These are phyloP conservation scores for Caenorhabditis wallacei DNA, from an alignment of 2,888 invertebrate species.

Conservation along the genomic window DNA sequence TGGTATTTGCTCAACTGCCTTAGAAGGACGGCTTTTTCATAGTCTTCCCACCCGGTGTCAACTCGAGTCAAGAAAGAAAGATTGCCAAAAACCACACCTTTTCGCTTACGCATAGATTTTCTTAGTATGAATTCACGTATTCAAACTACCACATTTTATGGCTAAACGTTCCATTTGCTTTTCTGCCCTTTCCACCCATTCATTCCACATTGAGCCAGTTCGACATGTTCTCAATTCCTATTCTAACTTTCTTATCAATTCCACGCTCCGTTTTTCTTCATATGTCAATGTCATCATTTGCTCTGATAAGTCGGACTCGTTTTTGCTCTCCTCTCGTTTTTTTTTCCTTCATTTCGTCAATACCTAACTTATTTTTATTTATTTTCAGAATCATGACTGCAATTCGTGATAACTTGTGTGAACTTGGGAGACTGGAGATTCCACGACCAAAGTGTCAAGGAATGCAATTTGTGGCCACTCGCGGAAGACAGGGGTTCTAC, in stretches of 20 bases:
- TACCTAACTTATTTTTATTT: not conserved
- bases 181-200: not conserved
- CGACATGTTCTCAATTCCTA: slow-evolving; percentile 18
- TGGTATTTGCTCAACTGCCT: slow-evolving; percentile 68
- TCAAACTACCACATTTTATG: slow-evolving; percentile 11
- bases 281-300: slow-evolving; percentile 24
- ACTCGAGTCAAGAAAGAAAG: slow-evolving; percentile 52
- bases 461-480: slow-evolving; percentile 81
- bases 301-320: slow-evolving; percentile 27
- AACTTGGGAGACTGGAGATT: slow-evolving; percentile 76
- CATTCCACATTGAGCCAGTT: slow-evolving; percentile 2
- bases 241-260: slow-evolving; percentile 26
- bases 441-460: slow-evolving; percentile 81
- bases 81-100: slow-evolving; percentile 64
- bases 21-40: slow-evolving; percentile 60
- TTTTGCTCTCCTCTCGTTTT: slow-evolving; percentile 23
- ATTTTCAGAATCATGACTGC: slow-evolving; percentile 56
- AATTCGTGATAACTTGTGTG: slow-evolving; percentile 73
- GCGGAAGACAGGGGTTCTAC: slow-evolving; percentile 82
- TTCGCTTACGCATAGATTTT: slow-evolving; percentile 44
- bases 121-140: slow-evolving; percentile 30
- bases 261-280: slow-evolving; percentile 22
- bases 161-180: slow-evolving; percentile 9
- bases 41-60: slow-evolving; percentile 44
- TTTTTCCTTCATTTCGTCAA: not conserved